Base-by-base conservation (phyloP, 1,140 invertebrate species). In the Halesus radiatus region DNA sequence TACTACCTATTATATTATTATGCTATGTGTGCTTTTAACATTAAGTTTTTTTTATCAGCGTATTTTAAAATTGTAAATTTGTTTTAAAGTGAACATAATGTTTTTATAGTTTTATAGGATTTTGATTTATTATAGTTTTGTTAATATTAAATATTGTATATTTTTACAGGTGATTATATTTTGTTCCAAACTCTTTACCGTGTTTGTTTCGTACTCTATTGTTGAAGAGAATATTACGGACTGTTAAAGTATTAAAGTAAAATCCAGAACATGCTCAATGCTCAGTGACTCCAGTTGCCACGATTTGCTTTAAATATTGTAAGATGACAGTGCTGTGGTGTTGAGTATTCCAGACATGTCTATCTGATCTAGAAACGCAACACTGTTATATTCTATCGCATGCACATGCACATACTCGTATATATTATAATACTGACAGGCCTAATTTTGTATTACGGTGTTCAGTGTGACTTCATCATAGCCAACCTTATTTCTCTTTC, bases 231-330 rank as follows among this genome's bases (percentile, higher is more conserved):
- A 56, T 53, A 74, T 56, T 53, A 53, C 18, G 58, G 50, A 72
- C 20, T 76, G 26, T 29, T 8, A 37, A 32, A 26, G 68, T 29
- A 54, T 29, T 70, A 80, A 78, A 76, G 70, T 83, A 68, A 81
- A 74, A 72, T 76, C 64, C 56, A 29, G 76, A 52, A 20, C 79
- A 37, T 37, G 32, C 32, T 45, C 37, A 45, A 45, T 83, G 81
- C 79, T 83, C 79, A 81, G 72, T 80, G 80, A 81, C 80, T 83
- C 80, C 66, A 81, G 82, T 83, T 81, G 82, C 80, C 80, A 83
- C 82, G 56, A 66, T 81, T 83, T 83, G 80, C 80, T 83, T 83
- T 83, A 81, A 81, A 73, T 75, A 75, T 72, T 72, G 68, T 52
- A 68, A 68, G 32, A 37, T 50, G 32, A 37, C 26, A 32, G 37